A percentile compares a stretch with the other conserved stretches of the same genome.
These are phyloP conservation scores for Danaus melanippus DNA, from an alignment of 1,140 invertebrate species.

Conservation along the genomic window DNA sequence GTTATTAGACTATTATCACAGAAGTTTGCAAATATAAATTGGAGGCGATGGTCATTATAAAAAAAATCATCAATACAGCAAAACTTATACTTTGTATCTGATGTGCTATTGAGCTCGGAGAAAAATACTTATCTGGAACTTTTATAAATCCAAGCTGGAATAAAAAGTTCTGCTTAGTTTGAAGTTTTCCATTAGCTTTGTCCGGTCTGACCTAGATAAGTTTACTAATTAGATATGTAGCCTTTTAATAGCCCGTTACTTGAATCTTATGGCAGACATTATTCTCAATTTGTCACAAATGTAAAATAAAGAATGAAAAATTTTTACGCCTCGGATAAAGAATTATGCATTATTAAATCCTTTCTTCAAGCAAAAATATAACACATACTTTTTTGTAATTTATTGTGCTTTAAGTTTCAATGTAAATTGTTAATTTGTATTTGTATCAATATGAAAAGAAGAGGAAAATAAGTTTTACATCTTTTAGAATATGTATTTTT, in stretches of 20 bases:
- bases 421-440: too few relatives aligned
- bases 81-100: too few relatives aligned
- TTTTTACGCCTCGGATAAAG: not conserved
- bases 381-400: too few relatives aligned
- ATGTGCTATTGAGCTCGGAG: too few relatives aligned
- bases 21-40: not conserved
- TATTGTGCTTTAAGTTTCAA: too few relatives aligned
- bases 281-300: not conserved
- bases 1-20: not conserved
- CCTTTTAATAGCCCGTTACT: not conserved
- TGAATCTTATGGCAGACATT: too few relatives aligned
- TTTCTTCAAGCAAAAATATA: too few relatives aligned
- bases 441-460: too few relatives aligned
- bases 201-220: conserved; percentile 16
- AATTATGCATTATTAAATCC: not conserved
- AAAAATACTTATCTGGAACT: conserved; percentile 9
- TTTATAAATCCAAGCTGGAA: conserved; percentile 10
- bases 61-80: too few relatives aligned
- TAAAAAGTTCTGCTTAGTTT: conserved; percentile 12
- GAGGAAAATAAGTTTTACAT: too few relatives aligned
- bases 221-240: conserved; percentile 18
- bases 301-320: not conserved
- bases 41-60: conserved; percentile 1
- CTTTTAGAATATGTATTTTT: too few relatives aligned
- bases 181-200: conserved; percentile 20